phyloP scores from a whole-genome alignment of 2,113 vertebrate genomes.

The Lycaon pictus region DNA sequence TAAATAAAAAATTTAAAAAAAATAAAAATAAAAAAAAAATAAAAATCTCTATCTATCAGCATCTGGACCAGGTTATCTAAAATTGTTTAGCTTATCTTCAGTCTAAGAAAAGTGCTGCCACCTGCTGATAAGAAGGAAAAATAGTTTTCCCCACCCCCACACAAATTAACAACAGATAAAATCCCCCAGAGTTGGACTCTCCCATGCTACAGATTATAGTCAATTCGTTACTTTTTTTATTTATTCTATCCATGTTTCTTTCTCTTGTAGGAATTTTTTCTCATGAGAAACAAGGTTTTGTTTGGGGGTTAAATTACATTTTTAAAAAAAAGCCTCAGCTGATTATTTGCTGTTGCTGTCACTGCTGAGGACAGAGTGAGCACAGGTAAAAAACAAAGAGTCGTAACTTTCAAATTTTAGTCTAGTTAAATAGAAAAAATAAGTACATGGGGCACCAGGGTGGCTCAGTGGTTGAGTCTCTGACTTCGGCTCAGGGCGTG shows the following conservation, averaged over 20 bases:
- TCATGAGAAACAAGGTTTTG: neutral
- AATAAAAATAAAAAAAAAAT: too few relatives aligned
- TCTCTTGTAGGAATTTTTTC: conserved; percentile 15
- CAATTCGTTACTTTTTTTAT: conserved; percentile 2
- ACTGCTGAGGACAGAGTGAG: neutral
- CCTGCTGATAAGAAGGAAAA: conserved; percentile 83
- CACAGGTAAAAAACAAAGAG: neutral
- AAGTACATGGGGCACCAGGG: neutral
- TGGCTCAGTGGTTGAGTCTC: too few relatives aligned
- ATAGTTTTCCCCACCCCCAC: neutral
- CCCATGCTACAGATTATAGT: neutral
- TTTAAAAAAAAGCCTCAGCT: neutral
- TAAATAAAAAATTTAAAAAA: too few relatives aligned
- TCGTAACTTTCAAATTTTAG: neutral
- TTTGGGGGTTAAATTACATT: neutral
- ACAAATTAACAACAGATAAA: conserved; percentile 29
- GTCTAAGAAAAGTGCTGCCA: conserved; percentile 85
- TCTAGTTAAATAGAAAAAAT: conserved; percentile 1
- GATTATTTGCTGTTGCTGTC: conserved; percentile 35
- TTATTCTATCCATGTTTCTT: conserved; percentile 1
- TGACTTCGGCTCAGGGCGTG: too few relatives aligned
- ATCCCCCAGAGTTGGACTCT: conserved; percentile 13
- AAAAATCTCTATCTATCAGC: conserved; percentile 16
- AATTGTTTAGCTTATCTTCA: conserved; percentile 57
- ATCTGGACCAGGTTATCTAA: conserved; percentile 16